Evolutionary conservation across 2,797 vertebrate genomes (phyloP).

Genomic region (Xyrichtys novacula): DNA sequence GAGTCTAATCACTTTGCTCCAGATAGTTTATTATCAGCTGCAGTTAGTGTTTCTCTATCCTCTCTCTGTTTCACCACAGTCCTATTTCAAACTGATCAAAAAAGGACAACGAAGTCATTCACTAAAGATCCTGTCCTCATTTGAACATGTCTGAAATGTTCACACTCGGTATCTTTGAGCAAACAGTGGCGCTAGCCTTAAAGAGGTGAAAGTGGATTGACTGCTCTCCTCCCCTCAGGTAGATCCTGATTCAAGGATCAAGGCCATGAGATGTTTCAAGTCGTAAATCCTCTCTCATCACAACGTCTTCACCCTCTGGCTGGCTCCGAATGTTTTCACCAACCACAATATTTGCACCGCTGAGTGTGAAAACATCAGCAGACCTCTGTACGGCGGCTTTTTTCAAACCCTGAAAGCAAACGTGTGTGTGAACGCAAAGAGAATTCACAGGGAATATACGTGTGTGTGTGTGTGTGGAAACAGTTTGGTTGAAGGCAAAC

Average conservation of each 20-base stretch:
- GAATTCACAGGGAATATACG: slow-evolving; percentile 27
- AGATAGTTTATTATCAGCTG: too few relatives aligned
- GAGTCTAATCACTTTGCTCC: too few relatives aligned
- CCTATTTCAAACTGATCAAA: neutral
- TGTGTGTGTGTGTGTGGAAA: slow-evolving; percentile 35
- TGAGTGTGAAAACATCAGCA: slow-evolving; percentile 74
- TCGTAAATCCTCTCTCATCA: slow-evolving; percentile 64
- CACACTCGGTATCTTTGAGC: slow-evolving; percentile 40
- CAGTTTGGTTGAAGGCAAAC: slow-evolving; percentile 49
- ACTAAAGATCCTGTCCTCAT: neutral
- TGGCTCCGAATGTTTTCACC: slow-evolving; percentile 62
- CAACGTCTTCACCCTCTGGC: slow-evolving; percentile 59
- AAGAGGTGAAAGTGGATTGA: slow-evolving; percentile 49
- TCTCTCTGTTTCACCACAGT: too few relatives aligned
- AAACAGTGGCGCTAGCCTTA: slow-evolving; percentile 36
- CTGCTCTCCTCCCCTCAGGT: slow-evolving; percentile 42
- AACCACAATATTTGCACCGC: slow-evolving; percentile 76
- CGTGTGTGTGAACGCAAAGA: slow-evolving; percentile 41
- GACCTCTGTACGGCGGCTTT: slow-evolving; percentile 56
- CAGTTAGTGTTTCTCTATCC: too few relatives aligned
- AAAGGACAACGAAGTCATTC: neutral
- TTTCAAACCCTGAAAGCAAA: slow-evolving; percentile 55
- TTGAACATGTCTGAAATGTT: slow-evolving; percentile 21
- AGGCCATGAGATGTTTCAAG: slow-evolving; percentile 61
- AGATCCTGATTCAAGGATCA: slow-evolving; percentile 61